Percentiles rank a stretch among this genome's conserved stretches.
Evolutionary conservation across 1,140 invertebrate genomes (phyloP).

Genomic region (Orchestia grillus): DNA sequence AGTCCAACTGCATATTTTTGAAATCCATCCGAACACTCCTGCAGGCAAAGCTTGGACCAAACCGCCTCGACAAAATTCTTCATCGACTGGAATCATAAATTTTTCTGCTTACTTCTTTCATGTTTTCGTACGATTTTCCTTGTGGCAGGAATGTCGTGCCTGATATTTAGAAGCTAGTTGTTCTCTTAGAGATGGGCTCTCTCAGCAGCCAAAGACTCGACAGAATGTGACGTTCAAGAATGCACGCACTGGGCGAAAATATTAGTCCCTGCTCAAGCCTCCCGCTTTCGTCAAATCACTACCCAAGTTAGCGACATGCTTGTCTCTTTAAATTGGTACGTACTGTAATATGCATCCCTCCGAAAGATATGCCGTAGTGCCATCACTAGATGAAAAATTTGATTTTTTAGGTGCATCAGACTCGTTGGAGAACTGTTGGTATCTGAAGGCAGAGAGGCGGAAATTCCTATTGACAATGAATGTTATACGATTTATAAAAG

Average conservation of each 20-base stretch:
- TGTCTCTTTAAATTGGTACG: no score
- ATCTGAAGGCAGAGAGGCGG: not conserved
- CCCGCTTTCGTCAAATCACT: not conserved
- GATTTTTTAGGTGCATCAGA: no score
- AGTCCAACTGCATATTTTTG: not conserved
- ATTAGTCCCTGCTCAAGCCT: not conserved
- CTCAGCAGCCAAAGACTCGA: not conserved
- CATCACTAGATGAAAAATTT: no score
- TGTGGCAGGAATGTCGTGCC: not conserved
- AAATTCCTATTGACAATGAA: not conserved
- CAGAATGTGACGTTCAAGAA: not conserved
- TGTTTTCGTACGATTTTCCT: not conserved
- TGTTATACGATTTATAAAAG: not conserved
- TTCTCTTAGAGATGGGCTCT: not conserved
- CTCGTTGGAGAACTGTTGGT: no score
- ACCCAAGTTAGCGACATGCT: no score
- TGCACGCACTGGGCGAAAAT: not conserved
- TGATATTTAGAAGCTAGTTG: not conserved
- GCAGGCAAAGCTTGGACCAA: not conserved
- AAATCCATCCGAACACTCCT: not conserved
- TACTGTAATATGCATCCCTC: no score
- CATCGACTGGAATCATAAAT: not conserved
- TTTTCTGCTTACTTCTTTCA: not conserved
- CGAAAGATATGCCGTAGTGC: no score
- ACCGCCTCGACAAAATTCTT: not conserved